Evolutionary conservation across 2,888 invertebrate genomes (phyloP), one percentile per base, ranked within the genome.

Genomic region (Caenorhabditis auriculariae): DNA sequence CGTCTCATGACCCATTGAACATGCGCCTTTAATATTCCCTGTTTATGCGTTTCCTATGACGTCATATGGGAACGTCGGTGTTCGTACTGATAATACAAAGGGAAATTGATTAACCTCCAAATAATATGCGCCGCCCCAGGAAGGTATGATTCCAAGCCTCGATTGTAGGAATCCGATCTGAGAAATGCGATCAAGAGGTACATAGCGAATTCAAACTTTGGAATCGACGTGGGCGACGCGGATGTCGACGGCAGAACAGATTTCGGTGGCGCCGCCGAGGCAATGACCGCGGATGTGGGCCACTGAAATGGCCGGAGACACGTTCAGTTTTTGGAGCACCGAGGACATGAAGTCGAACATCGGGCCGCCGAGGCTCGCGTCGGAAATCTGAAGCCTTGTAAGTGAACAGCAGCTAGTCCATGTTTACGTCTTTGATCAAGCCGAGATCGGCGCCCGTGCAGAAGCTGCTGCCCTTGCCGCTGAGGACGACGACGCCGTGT

Each of bases 201-300:
- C 15, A 35, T 35, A 35, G 35, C 35, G 12, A n/a, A 35, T 41
- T 35, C 38, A 21, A 6, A 52, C 46, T 27, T 64, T 70, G 3
- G 64, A 49, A 23, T 45, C 38, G 19, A 46, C 44, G 44, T 60
- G 60, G 28, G 66, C 69, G 23, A 70, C 57, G 15, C 69, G 59
- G 49, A 70, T 62, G 37, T 70, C 66, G 35, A 64, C 47, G 2
- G 66, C 41, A 7, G 62, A 60, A 45, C 61, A 64, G 9, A 70
- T 65, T 49, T 70, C 69, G 0, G 66, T 70, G 46, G 62, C 66
- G 53, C 69, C 69, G 4, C 69, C 69, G 4, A 70, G 57, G n/a
- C 60, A 54, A 26, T 67, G 60, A 0, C 69, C 69, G 38, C 62
- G 63, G 15, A 69, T 60, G 29, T 64, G 63, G 15, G 64, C 63